phyloP scores from a whole-genome alignment of 2,797 vertebrate species.

The Pangasius djambal region DNA sequence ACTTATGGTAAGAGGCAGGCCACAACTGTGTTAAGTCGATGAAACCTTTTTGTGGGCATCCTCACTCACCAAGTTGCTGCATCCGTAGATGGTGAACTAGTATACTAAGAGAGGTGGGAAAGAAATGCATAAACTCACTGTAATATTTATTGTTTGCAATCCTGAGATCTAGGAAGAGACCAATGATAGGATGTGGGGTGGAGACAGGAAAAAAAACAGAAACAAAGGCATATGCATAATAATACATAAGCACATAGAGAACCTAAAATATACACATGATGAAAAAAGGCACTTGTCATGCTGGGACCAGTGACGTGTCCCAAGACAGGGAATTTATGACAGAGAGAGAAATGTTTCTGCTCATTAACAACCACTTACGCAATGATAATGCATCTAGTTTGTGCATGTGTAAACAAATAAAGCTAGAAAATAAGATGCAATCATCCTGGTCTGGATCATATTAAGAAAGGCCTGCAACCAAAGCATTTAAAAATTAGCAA shows the following conservation, averaged over 20 bases:
- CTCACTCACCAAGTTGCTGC: neutral
- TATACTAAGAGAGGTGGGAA: neutral
- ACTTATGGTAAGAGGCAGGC: neutral
- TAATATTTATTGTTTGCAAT: neutral
- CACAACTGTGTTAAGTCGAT: neutral
- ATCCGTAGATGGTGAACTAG: neutral
- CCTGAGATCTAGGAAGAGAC: neutral
- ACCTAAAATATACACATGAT: neutral
- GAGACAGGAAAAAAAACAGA: too few species aligned
- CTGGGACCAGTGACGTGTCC: neutral
- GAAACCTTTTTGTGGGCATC: neutral
- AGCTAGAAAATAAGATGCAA: neutral
- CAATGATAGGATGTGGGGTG: too few species aligned
- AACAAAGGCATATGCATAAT: too few species aligned
- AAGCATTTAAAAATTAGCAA: neutral
- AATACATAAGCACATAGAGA: too few species aligned
- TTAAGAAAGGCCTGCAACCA: neutral
- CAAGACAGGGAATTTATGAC: neutral
- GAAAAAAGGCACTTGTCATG: neutral
- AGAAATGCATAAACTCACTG: neutral
- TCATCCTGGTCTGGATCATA: neutral
- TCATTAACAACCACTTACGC: neutral
- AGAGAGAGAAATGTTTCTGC: neutral
- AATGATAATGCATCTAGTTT: neutral
- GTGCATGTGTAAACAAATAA: neutral